Evolutionary conservation across 2,797 vertebrate species (phyloP), one percentile per base, ranked within the genome.

Genomic region (Chelidonichthys spinosus): DNA sequence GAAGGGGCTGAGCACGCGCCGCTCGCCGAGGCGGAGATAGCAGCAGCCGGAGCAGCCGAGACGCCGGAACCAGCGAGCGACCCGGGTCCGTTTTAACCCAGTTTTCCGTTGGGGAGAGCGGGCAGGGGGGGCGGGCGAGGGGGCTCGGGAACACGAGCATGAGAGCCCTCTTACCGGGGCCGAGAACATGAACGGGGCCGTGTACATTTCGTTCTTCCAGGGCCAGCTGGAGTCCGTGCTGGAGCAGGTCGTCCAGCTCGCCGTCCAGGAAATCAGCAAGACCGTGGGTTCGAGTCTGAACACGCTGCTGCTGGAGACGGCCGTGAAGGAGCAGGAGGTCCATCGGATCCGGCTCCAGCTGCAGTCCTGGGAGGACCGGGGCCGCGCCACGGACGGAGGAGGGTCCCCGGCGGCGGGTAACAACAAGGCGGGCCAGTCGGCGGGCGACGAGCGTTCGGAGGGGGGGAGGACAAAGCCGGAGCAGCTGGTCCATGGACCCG

Each of bases 171-270:
- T 32, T 56, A 53, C 17, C 86, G 76, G 75, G 85, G 81, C 76
- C 85, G 79, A 64, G 68, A 93, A 72, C 86, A 95, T 95, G 95
- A 95, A 95, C 93, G 94, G 93, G 54, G 89, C 94, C 73, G 92
- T 95, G 73, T 95, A 95, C 75, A 94, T 95, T 72, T 95, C 95
- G 91, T 95, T 95, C 72, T 95, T 95, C 85, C 94, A 95, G 92
- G 95, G 95, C 79, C 95, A 95, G 85, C 90, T 95, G 84, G 95
- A 95, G 88, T 94, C 95, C 11, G 94, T 93, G 52, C 87, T 95
- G 87, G 95, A 95, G 91, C 95, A 95, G 53, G 95, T 95, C 58
- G 94, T 95, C 46, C 94, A 95, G 86, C 92, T 95, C 72, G 94
- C 95, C 37, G 95, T 95, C 8, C 94, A 94, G 92, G 94, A 95